Evolutionary conservation across 2,113 vertebrate species (phyloP).

Genomic region (Carassius auratus): DNA sequence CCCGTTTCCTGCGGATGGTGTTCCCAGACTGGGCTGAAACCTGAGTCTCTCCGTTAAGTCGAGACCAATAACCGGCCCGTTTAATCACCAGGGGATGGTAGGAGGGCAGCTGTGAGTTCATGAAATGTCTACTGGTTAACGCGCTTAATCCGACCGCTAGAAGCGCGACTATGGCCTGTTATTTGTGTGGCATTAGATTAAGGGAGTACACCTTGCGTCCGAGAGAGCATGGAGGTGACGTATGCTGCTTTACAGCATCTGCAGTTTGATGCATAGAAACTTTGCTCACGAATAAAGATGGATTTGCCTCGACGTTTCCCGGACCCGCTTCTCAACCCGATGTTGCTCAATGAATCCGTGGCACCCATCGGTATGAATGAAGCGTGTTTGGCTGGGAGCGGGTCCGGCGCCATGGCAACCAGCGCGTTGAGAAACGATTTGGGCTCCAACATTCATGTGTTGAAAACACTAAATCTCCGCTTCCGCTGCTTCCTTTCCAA

Average conservation of each 20-base stretch:
- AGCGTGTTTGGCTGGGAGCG: neutral
- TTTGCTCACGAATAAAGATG: slow-evolving; percentile 37
- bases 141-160: neutral
- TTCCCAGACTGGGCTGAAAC: neutral
- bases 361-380: slow-evolving; percentile 1
- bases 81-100: neutral
- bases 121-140: neutral
- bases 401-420: slow-evolving; percentile 49
- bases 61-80: neutral
- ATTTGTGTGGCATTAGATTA: slow-evolving; percentile 31
- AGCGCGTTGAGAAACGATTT: slow-evolving; percentile 75
- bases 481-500: slow-evolving; percentile 68
- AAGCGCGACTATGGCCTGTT: neutral
- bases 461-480: slow-evolving; percentile 78
- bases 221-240: slow-evolving; percentile 26
- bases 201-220: slow-evolving; percentile 26
- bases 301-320: slow-evolving; percentile 47
- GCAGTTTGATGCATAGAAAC: slow-evolving; percentile 42
- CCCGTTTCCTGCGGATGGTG: slow-evolving; percentile 20
- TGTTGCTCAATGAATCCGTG: slow-evolving; percentile 14
- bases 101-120: neutral
- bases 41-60: slow-evolving; percentile 2
- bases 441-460: slow-evolving; percentile 77
- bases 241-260: slow-evolving; percentile 38
- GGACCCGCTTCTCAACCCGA: slow-evolving; percentile 31